phyloP scores from a whole-genome alignment of 2,113 vertebrate species.

The Neolamprologus hecqui region DNA sequence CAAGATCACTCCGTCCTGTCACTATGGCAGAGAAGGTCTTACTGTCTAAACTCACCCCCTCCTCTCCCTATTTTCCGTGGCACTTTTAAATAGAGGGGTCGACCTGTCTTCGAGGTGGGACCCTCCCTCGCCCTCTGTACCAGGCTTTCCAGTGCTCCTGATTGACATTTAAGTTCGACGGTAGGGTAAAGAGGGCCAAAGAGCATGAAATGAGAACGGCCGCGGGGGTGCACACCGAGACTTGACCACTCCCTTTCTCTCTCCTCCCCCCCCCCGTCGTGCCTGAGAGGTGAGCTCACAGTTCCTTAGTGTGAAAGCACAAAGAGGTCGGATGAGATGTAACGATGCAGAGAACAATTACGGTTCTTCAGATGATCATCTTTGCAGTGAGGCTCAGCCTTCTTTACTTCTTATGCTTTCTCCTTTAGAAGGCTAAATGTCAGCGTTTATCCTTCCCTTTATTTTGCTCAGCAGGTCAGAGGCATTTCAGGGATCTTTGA shows the following conservation, averaged over 20 bases:
- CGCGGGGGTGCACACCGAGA: conserved; percentile 20
- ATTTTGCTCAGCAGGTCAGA: conserved; percentile 26
- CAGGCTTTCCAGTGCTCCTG: conserved; percentile 6
- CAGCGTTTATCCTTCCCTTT: conserved; percentile 28
- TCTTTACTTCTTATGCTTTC: not conserved
- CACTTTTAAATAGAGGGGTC: conserved; percentile 16
- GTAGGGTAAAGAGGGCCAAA: conserved; percentile 22
- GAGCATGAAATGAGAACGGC: conserved; percentile 38
- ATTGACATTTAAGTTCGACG: conserved; percentile 55
- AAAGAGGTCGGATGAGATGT: conserved; percentile 14
- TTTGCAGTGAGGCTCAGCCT: not conserved
- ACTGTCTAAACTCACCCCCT: not conserved
- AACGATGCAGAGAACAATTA: conserved; percentile 27
- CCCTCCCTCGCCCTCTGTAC: not conserved
- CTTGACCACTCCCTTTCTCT: conserved; percentile 8
- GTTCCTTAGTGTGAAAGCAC: conserved; percentile 17
- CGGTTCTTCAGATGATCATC: conserved; percentile 20
- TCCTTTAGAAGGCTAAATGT: conserved; percentile 43
- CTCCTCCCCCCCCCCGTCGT: not conserved
- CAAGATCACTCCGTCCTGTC: conserved; percentile 25
- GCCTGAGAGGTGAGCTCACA: conserved; percentile 11
- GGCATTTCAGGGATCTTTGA: conserved; percentile 13
- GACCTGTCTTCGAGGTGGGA: not conserved
- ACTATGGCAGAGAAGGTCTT: conserved; percentile 31
- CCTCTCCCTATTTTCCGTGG: not conserved